Evolutionary conservation across 1,140 invertebrate species (phyloP), one percentile per base, ranked within the genome.

Genomic region (Vanessa atalanta): DNA sequence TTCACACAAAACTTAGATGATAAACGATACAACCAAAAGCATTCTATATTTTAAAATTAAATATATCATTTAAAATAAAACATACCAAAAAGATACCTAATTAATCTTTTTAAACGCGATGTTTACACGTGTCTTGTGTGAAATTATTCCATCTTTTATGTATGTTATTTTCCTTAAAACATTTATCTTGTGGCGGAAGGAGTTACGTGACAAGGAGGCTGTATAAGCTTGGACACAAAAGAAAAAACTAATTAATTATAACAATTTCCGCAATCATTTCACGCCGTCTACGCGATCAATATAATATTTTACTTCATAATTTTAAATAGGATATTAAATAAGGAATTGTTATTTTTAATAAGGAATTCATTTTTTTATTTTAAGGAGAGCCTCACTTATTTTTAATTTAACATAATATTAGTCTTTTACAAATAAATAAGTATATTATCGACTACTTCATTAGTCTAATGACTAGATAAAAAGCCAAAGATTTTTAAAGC

Each of bases 121-220:
- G 15, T 20, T 60, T 26, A 60, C 57, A 61, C 23, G 31, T 61
- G 15, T 60, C 31, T 31, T 61, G 23, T 61, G 23, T 23, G 11
- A 60, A 26, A 37, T 37, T 37, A 61, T 57, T 57, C 53, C 57
- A 37, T 61, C 0, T 61, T 61, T 37, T 23, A n/a, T 20, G 57
- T 61, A 16, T 37, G 53, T 60, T 68, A 43, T 67, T 53, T 67
- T 68, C 31, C 14, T 57, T 43, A 57, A 57, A 63, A 70, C 68
- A 60, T 70, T 70, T 61, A 74, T 75, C 64, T 73, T 70, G 47
- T 75, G 47, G 72, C 72, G 65, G 71, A 75, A 73, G 70, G 67
- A 48, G 71, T 50, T 43, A 77, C 75, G 70, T 79, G 75, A 75
- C 65, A 64, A 72, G 66, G 74, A 71, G 20, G n/a, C 53, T 69